Percentiles rank a stretch among this genome's conserved stretches.
These are phyloP conservation scores for Mola mola DNA, from an alignment of 2,113 vertebrate genomes.

Conservation along the genomic window DNA sequence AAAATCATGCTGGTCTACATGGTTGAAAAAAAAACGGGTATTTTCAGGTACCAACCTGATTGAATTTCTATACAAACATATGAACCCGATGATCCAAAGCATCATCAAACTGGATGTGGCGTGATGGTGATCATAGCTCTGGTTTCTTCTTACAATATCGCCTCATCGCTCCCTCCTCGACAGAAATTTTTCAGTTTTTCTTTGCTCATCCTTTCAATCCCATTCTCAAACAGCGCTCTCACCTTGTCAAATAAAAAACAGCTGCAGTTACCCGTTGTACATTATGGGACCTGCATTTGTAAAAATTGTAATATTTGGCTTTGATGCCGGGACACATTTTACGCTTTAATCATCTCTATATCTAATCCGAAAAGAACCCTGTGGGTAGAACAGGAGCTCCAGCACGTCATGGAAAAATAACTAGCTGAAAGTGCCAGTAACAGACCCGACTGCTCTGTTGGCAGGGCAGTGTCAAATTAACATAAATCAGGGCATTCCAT, in stretches of 20 bases:
- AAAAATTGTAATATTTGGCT: constrained; percentile 49
- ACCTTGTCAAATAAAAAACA: constrained; percentile 39
- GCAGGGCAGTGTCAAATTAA: constrained; percentile 35
- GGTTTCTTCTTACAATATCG: too few relatives aligned
- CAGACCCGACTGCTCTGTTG: constrained; percentile 31
- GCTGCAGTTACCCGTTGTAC: constrained; percentile 36
- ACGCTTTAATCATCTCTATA: constrained; percentile 49
- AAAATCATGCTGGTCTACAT: too few relatives aligned
- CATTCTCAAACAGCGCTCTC: constrained; percentile 42
- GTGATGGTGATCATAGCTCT: too few relatives aligned
- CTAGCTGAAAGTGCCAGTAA: constrained; percentile 52
- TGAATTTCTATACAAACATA: too few relatives aligned
- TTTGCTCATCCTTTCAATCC: constrained; percentile 30
- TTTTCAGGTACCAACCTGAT: too few relatives aligned
- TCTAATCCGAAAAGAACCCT: constrained; percentile 55
- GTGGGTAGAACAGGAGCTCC: constrained; percentile 42
- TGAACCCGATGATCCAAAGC: too few relatives aligned
- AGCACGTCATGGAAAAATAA: constrained; percentile 70
- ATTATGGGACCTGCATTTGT: constrained; percentile 38
- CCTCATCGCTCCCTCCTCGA: too few relatives aligned
- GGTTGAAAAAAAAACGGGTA: too few relatives aligned
- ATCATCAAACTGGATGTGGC: too few relatives aligned
- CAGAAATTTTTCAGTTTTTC: too few relatives aligned
- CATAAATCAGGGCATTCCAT: constrained; percentile 46
- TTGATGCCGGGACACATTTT: constrained; percentile 56